These are phyloP conservation scores for Ganaspis brasiliensis DNA, from an alignment of 2,888 invertebrate genomes.

Conservation along the genomic window DNA sequence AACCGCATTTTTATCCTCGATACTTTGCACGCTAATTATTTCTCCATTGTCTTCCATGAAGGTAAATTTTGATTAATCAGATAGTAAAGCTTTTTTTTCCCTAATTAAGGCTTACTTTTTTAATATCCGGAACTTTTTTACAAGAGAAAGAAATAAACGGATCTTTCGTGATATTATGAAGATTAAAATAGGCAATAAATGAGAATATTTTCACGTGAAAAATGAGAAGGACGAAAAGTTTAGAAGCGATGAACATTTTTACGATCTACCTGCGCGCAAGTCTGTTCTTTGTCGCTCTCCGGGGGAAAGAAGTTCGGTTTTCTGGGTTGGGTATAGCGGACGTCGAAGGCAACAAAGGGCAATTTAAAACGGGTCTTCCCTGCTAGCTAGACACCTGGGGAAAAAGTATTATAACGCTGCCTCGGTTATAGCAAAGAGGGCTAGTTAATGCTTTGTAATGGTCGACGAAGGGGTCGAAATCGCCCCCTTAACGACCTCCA, in stretches of 20 bases:
- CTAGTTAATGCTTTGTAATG: slow-evolving; percentile 75
- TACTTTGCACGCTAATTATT: too few relatives aligned
- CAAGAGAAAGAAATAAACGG: not conserved
- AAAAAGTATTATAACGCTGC: slow-evolving; percentile 38
- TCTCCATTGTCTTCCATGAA: too few relatives aligned
- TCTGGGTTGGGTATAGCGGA: slow-evolving; percentile 46
- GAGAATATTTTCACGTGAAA: not conserved
- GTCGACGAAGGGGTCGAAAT: slow-evolving; percentile 67
- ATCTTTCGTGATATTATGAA: slow-evolving; percentile 3
- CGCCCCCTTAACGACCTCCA: slow-evolving; percentile 73
- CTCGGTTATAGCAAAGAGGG: slow-evolving; percentile 67
- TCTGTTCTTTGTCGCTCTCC: slow-evolving; percentile 28
- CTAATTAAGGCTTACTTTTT: not conserved
- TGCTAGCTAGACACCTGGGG: slow-evolving; percentile 46
- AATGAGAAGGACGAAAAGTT: slow-evolving; percentile 18
- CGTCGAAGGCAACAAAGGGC: slow-evolving; percentile 60
- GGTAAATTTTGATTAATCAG: too few relatives aligned
- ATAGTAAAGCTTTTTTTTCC: too few relatives aligned
- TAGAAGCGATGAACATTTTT: slow-evolving; percentile 32
- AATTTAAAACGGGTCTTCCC: slow-evolving; percentile 63
- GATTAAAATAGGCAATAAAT: slow-evolving; percentile 15
- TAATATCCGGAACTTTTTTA: not conserved
- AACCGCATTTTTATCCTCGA: too few relatives aligned
- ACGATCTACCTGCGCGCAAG: slow-evolving; percentile 40
- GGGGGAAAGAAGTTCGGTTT: slow-evolving; percentile 12